A percentile compares a stretch with the other conserved stretches of the same genome.
phyloP scores from a whole-genome alignment of 2,888 invertebrate genomes.

The Sympetrum striolatum region DNA sequence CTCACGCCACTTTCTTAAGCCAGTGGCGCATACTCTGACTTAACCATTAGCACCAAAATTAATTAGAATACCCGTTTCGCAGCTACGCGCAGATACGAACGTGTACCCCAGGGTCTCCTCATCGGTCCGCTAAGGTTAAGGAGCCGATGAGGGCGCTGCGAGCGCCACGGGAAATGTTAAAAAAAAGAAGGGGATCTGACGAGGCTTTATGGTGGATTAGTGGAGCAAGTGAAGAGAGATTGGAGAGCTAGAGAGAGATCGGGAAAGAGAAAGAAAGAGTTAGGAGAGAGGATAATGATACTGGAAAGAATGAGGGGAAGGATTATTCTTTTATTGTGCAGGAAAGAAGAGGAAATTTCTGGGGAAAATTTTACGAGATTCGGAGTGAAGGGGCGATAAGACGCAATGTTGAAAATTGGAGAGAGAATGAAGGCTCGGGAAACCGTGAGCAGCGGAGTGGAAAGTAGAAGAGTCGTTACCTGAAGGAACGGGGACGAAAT shows the following conservation, averaged over 20 bases:
- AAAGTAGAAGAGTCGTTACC: not conserved
- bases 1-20: not conserved
- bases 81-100: not conserved
- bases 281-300: not conserved
- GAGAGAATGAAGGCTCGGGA: not conserved
- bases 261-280: not conserved
- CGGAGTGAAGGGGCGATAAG: not conserved
- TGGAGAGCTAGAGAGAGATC: not conserved
- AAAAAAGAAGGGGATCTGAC: not conserved
- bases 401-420: not conserved
- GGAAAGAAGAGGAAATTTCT: no score
- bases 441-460: not conserved
- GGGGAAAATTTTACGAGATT: no score
- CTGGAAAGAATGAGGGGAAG: no score
- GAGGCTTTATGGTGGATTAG: not conserved
- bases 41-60: slow-evolving; percentile 10
- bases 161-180: not conserved
- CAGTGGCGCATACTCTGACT: not conserved
- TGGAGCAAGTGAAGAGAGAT: not conserved
- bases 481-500: not conserved
- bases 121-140: not conserved
- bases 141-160: not conserved
- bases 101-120: not conserved
- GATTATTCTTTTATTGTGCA: no score
- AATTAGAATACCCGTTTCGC: slow-evolving; percentile 4